Evolutionary conservation across 2,888 invertebrate species (phyloP).

Genomic region (Phanerotoma sp.): DNA sequence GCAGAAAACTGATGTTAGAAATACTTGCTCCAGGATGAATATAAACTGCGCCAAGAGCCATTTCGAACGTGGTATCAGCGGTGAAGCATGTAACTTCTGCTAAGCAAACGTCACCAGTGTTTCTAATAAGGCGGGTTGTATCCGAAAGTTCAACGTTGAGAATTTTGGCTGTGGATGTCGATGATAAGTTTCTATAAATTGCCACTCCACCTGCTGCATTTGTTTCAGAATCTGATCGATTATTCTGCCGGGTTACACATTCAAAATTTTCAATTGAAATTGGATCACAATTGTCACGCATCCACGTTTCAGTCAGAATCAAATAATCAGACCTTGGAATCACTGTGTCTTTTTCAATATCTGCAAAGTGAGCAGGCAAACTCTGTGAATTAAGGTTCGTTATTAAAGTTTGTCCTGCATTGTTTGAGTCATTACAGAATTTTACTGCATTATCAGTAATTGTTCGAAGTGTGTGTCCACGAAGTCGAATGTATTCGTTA

Average conservation of each 20-base stretch:
- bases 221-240: not conserved
- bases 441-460: too few relatives aligned
- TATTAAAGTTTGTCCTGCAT: not conserved
- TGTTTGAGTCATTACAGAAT: too few relatives aligned
- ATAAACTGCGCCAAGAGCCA: not conserved
- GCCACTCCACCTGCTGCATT: not conserved
- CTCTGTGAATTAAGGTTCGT: not conserved
- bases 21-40: too few relatives aligned
- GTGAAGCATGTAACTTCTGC: slow-evolving; percentile 2
- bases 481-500: too few relatives aligned
- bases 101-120: not conserved
- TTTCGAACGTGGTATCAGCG: not conserved
- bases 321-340: not conserved
- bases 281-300: not conserved
- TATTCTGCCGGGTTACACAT: not conserved
- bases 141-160: not conserved
- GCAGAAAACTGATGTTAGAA: too few relatives aligned
- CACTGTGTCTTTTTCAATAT: not conserved
- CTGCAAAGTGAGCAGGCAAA: not conserved
- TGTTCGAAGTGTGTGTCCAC: too few relatives aligned
- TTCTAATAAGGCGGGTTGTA: not conserved
- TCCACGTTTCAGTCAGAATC: not conserved
- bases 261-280: not conserved
- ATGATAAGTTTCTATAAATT: not conserved
- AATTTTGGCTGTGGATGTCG: not conserved